These are phyloP conservation scores for Synergus laeviventris DNA, from an alignment of 2,888 invertebrate species.

Conservation along the genomic window DNA sequence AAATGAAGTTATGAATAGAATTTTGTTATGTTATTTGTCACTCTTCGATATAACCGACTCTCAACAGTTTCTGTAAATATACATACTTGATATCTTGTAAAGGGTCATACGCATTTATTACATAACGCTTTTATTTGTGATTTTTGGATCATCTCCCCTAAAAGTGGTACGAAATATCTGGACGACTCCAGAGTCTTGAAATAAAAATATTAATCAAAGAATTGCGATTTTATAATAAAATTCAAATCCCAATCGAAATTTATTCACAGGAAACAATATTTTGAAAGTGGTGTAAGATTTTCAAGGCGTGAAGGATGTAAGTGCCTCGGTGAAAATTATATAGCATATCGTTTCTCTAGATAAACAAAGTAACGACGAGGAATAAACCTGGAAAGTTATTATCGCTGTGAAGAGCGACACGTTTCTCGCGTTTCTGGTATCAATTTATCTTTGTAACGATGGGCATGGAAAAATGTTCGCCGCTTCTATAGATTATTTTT, in stretches of 20 bases:
- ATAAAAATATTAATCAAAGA: background rate
- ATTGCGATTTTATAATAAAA: background rate
- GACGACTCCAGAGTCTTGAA: background rate
- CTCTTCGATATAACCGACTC: background rate
- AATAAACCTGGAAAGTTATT: conserved; percentile 33
- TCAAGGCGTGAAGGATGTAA: background rate
- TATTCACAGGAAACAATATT: too few species aligned
- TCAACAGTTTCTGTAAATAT: background rate
- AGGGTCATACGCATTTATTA: too few species aligned
- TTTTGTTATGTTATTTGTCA: background rate
- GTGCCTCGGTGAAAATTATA: background rate
- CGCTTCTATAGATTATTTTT: conserved; percentile 45
- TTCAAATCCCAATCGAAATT: too few species aligned
- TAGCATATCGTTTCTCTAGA: conserved; percentile 17
- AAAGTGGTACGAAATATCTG: too few species aligned
- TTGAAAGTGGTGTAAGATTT: too few species aligned
- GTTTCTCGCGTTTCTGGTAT: conserved; percentile 41
- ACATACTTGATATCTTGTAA: background rate
- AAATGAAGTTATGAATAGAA: background rate
- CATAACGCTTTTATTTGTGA: too few species aligned
- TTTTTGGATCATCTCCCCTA: too few species aligned
- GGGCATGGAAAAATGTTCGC: conserved; percentile 54
- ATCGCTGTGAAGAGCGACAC: conserved; percentile 25
- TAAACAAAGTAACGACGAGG: conserved; percentile 30
- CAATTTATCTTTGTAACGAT: conserved; percentile 56